These are phyloP conservation scores for Drosophila yakuba DNA, from an alignment of 1,140 invertebrate species.

Conservation along the genomic window DNA sequence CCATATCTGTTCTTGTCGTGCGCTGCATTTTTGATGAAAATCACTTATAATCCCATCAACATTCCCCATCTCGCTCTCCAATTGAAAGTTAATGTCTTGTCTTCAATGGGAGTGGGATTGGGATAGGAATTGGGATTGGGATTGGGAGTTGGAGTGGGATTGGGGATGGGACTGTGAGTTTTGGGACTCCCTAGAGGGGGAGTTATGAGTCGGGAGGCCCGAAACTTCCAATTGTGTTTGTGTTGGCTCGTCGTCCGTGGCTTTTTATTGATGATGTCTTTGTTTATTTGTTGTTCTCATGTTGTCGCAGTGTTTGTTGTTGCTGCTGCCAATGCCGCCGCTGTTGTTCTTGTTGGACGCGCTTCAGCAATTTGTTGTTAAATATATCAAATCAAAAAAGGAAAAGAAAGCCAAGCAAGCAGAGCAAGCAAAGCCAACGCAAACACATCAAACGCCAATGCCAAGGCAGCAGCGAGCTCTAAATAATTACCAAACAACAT, in stretches of 20 bases:
- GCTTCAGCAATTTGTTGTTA: constrained; percentile 79
- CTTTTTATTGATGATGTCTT: constrained; percentile 82
- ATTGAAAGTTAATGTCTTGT: constrained; percentile 74
- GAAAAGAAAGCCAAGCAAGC: constrained; percentile 13
- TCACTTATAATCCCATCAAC: constrained; percentile 82
- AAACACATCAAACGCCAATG: constrained; percentile 77
- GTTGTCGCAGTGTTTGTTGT: constrained; percentile 79
- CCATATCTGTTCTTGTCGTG: constrained; percentile 67
- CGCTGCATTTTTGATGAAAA: constrained; percentile 81
- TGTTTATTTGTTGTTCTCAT: constrained; percentile 77
- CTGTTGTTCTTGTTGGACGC: constrained; percentile 73
- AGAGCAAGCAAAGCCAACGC: constrained; percentile 50
- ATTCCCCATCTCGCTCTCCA: constrained; percentile 72
- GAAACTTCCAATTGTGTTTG: constrained; percentile 37
- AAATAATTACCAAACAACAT: constrained; percentile 82
- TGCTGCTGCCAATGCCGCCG: constrained; percentile 54
- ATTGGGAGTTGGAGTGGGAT: neutral
- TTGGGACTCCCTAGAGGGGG: neutral
- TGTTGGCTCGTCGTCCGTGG: constrained; percentile 44
- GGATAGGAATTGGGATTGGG: too few relatives aligned
- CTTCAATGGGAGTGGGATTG: constrained; percentile 19
- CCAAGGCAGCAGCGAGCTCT: constrained; percentile 63
- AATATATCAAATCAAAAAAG: constrained; percentile 45
- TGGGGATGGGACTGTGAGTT: neutral
- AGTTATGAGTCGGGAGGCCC: constrained; percentile 24